Percentiles rank a stretch among this genome's conserved stretches.
Conservation (phyloP, 2,113 vertebrate species). For the Labeo rohita region DNA sequence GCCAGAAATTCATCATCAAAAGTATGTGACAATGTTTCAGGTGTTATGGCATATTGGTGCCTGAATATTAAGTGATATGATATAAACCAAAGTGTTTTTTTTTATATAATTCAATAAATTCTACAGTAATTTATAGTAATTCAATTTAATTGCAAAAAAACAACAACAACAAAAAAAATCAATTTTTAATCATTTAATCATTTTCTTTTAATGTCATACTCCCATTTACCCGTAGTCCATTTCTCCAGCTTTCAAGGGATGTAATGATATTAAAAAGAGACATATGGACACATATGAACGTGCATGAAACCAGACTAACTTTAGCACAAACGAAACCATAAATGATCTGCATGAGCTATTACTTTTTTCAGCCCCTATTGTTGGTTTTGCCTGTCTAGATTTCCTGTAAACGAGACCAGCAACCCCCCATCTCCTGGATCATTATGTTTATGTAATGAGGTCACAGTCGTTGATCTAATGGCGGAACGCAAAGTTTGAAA, state of each 20-base stretch:
- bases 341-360: conserved; percentile 3
- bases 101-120: neutral
- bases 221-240: too few species aligned
- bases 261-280: neutral
- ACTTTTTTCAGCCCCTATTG: neutral
- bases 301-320: neutral
- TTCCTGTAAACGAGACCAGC: conserved; percentile 17
- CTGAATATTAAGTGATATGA: neutral
- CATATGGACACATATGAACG: neutral
- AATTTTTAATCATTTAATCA: too few species aligned
- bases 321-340: neutral
- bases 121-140: neutral
- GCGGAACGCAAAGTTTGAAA: neutral
- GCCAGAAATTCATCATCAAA: too few species aligned
- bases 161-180: too few species aligned
- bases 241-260: too few species aligned
- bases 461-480: conserved; percentile 29
- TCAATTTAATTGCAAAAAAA: neutral
- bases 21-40: too few species aligned
- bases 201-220: neutral
- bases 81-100: neutral
- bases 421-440: neutral
- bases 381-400: conserved; percentile 22
- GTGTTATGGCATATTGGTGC: too few species aligned
- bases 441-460: conserved; percentile 30